Conservation (phyloP, 2,888 invertebrate species). For the Isotomurus palustris region DNA sequence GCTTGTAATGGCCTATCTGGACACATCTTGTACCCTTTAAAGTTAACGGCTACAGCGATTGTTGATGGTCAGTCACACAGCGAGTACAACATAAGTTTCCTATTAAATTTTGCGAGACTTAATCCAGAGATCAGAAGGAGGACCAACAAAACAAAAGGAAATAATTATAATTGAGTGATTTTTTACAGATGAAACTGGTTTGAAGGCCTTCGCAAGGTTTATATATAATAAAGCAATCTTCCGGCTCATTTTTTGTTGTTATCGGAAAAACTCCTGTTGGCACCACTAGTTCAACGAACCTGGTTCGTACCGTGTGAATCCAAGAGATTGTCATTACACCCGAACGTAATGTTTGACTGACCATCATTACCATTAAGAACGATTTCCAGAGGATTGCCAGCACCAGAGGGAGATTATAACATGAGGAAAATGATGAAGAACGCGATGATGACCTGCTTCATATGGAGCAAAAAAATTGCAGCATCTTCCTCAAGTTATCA, state of each 20-base stretch:
- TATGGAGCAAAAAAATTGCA: too few relatives aligned
- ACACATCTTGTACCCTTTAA: too few relatives aligned
- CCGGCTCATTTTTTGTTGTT: slow-evolving; percentile 14
- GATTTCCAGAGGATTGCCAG: too few relatives aligned
- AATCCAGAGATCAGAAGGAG: too few relatives aligned
- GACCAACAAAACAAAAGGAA: not conserved
- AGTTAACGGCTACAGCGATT: too few relatives aligned
- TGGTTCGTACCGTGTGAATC: slow-evolving; percentile 18
- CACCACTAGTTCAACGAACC: slow-evolving; percentile 47
- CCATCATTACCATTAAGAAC: slow-evolving; percentile 11
- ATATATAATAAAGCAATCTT: slow-evolving; percentile 9
- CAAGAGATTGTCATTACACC: slow-evolving; percentile 9
- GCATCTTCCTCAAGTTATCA: slow-evolving; percentile 3
- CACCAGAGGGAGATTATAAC: too few relatives aligned
- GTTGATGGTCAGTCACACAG: too few relatives aligned
- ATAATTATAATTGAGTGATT: not conserved
- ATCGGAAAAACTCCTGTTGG: slow-evolving; percentile 25
- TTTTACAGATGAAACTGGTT: slow-evolving; percentile 13
- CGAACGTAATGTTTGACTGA: slow-evolving; percentile 12
- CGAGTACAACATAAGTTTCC: too few relatives aligned
- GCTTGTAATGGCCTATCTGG: too few relatives aligned
- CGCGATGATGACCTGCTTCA: too few relatives aligned
- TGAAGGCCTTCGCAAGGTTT: slow-evolving; percentile 14
- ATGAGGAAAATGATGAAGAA: too few relatives aligned
- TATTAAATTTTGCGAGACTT: too few relatives aligned